Evolutionary conservation across 2,888 invertebrate species (phyloP), one percentile per base, ranked within the genome.

Genomic region (Plagiodera versicolora): DNA sequence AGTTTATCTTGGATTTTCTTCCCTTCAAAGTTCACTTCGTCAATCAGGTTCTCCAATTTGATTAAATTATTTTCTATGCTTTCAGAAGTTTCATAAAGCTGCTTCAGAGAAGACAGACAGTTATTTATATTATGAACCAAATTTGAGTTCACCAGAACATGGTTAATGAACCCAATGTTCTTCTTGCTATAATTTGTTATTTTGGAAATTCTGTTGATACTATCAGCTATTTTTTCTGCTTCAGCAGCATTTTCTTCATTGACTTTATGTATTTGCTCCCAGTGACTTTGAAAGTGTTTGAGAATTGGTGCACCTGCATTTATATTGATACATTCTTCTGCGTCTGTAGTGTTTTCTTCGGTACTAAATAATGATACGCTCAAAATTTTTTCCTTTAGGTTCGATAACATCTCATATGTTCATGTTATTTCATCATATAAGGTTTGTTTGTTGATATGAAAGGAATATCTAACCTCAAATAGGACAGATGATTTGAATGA

Each of bases 1-100:
- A 88, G 88, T 67, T 86, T 83, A 73, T 91, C 90, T 72, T 90
- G 88, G 46, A 87, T 75, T 76, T 90, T 89, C 79, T 86, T 85
- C 72, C 85, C 87, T 72, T 90, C 87, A 74, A 90, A 83, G 65
- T 89, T 89, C 63, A 86, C 83, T 64, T 85, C 85, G 72, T 91
- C 90, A 11, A 90, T 85, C 60, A 88, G 75, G 72, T 89, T 87
- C 74, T 91, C 89, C 63, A 90, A 83, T 55, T 85, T 82, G 9
- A 87, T 80, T 51, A 91, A 74, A 39, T 86, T 84, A 19, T 83
- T 82, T 75, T 91, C 90, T 0, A 89, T 86, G 66, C 83, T 84
- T 62, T 85, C 85, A 67, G 89, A 83, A 47, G 85, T 75, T 50
- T 77, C 81, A 72, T 87, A 84, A 20, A 91, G 80, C 51, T 79